A percentile compares a stretch with the other conserved stretches of the same genome.
phyloP scores from a whole-genome alignment of 2,113 vertebrate species.

The Pedionomus torquatus region DNA sequence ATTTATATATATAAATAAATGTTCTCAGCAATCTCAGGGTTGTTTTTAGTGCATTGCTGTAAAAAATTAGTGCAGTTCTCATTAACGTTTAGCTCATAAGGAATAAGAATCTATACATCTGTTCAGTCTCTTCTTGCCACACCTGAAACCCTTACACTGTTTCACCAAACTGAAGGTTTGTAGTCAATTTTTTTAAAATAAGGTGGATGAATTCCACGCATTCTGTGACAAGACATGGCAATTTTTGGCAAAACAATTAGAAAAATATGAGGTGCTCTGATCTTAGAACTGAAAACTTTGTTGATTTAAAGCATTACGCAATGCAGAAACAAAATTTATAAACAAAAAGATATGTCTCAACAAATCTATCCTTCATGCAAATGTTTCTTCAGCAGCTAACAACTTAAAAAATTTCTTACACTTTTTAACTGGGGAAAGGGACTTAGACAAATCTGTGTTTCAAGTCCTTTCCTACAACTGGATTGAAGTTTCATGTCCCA shows the following conservation, averaged over 20 bases:
- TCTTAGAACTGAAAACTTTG: slow-evolving; percentile 80
- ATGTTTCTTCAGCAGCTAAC: slow-evolving; percentile 80
- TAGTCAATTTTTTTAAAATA: slow-evolving; percentile 74
- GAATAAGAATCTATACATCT: slow-evolving; percentile 84
- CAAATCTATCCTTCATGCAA: slow-evolving; percentile 89
- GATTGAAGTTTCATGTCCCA: slow-evolving; percentile 27
- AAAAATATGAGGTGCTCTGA: slow-evolving; percentile 81
- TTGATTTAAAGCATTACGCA: slow-evolving; percentile 83
- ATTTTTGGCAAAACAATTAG: slow-evolving; percentile 93
- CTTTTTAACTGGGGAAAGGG: slow-evolving; percentile 72
- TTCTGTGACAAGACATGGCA: slow-evolving; percentile 83
- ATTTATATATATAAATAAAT: slow-evolving; percentile 95
- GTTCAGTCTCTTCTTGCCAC: slow-evolving; percentile 76
- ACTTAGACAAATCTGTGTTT: slow-evolving; percentile 66
- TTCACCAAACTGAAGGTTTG: slow-evolving; percentile 70
- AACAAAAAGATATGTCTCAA: slow-evolving; percentile 79
- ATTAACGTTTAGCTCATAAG: slow-evolving; percentile 81
- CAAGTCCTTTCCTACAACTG: slow-evolving; percentile 63
- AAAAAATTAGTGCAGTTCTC: slow-evolving; percentile 97
- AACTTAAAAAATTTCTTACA: slow-evolving; percentile 78
- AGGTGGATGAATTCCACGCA: slow-evolving; percentile 77
- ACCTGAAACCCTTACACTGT: slow-evolving; percentile 73
- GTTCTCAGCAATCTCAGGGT: slow-evolving; percentile 88
- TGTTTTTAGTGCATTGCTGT: slow-evolving; percentile 93
- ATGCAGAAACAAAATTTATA: slow-evolving; percentile 92